Conservation (phyloP, 2,888 invertebrate species). For the Tachystola acroxantha region DNA sequence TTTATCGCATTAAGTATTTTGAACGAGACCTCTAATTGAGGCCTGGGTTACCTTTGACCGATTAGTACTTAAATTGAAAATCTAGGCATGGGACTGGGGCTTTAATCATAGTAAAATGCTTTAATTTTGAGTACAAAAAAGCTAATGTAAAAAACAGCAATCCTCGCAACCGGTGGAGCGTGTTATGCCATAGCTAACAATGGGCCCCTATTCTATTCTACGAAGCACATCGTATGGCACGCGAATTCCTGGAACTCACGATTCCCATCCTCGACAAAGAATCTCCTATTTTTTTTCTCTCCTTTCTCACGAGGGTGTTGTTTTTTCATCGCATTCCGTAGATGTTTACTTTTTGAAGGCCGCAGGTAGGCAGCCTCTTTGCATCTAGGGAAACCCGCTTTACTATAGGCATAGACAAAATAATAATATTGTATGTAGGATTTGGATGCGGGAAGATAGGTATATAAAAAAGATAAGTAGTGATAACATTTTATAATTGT, state of each 20-base stretch:
- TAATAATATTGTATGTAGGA: too few relatives aligned
- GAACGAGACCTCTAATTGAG: too few relatives aligned
- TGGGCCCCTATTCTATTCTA: constrained; percentile 25
- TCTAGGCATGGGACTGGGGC: too few relatives aligned
- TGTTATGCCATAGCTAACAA: constrained; percentile 30
- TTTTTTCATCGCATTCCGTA: constrained; percentile 62
- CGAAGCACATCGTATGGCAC: constrained; percentile 47
- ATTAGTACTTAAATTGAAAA: too few relatives aligned
- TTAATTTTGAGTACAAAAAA: too few relatives aligned
- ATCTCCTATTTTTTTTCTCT: constrained; percentile 45
- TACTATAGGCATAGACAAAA: too few relatives aligned
- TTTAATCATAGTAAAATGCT: too few relatives aligned
- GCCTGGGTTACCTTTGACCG: too few relatives aligned
- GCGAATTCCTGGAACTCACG: constrained; percentile 69
- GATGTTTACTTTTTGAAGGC: constrained; percentile 63
- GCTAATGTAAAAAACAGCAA: background rate
- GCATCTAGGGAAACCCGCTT: constrained; percentile 3
- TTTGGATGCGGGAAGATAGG: too few relatives aligned
- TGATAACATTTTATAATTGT: too few relatives aligned
- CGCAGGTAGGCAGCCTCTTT: constrained; percentile 40
- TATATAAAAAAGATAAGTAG: too few relatives aligned
- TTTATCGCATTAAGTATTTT: too few relatives aligned
- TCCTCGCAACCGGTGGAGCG: constrained; percentile 4
- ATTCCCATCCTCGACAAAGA: constrained; percentile 64
- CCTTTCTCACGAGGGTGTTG: constrained; percentile 65